A percentile compares a stretch with the other conserved stretches of the same genome.
These are phyloP conservation scores for Adrianichthys oophorus DNA, from an alignment of 2,797 vertebrate genomes.

Conservation along the genomic window DNA sequence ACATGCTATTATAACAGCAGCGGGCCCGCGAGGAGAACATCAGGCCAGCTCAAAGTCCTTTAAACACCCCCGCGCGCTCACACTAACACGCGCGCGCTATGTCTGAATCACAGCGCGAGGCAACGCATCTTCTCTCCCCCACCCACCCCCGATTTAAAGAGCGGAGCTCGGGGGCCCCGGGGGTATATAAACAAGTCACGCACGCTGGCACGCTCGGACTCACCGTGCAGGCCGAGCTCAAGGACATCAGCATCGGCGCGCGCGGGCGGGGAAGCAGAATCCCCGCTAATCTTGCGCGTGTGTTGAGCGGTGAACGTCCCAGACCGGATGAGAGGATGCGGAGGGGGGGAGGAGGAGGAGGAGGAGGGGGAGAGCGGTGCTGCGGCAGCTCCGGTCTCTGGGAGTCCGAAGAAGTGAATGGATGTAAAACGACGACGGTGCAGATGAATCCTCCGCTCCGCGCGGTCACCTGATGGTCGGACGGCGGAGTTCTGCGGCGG, in stretches of 20 bases:
- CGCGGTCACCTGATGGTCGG: constrained; percentile 66
- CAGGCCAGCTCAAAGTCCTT: constrained; percentile 30
- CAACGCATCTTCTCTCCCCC: constrained; percentile 14
- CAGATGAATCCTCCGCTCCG: constrained; percentile 67
- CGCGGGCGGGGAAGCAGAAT: constrained; percentile 62
- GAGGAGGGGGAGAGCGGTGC: constrained; percentile 19
- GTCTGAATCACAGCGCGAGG: constrained; percentile 19
- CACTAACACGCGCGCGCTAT: not conserved
- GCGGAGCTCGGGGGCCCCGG: constrained; percentile 12
- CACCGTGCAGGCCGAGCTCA: constrained; percentile 85
- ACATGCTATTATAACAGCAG: constrained; percentile 24
- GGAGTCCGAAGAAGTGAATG: constrained; percentile 44
- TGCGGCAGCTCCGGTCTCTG: constrained; percentile 43
- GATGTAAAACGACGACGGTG: constrained; percentile 58
- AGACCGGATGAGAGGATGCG: constrained; percentile 53
- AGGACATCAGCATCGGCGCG: constrained; percentile 80
- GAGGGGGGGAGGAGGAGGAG: constrained; percentile 17
- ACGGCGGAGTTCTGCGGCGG: constrained; percentile 64
- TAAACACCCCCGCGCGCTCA: constrained; percentile 3
- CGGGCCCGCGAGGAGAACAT: constrained; percentile 40
- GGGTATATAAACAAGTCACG: constrained; percentile 48
- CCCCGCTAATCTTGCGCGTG: constrained; percentile 69
- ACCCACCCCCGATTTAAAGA: constrained; percentile 10
- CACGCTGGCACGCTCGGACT: constrained; percentile 59
- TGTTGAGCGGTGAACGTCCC: constrained; percentile 58